Conservation (phyloP, 1,140 invertebrate species). For the Oedothorax gibbosus region DNA sequence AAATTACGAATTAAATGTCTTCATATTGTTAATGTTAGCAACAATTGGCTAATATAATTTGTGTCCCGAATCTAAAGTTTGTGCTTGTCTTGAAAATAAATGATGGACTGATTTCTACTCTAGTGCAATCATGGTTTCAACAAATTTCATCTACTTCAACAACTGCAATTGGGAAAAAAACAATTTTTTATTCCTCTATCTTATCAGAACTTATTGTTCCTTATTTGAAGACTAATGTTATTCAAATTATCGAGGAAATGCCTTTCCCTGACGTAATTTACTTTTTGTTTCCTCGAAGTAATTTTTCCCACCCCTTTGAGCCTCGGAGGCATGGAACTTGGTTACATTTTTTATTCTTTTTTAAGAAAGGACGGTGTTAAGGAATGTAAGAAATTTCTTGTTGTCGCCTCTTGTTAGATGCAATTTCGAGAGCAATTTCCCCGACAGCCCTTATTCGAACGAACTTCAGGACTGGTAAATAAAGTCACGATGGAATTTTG, state of each 20-base stretch:
- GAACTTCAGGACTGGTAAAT: no score
- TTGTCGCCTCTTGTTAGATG: constrained; percentile 34
- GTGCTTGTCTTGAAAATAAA: no score
- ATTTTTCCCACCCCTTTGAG: not conserved
- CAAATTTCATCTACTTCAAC: no score
- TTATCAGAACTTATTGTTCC: not conserved
- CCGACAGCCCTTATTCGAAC: not conserved
- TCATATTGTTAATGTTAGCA: no score
- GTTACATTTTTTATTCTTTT: not conserved
- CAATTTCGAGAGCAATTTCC: constrained; percentile 39
- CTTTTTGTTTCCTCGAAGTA: not conserved
- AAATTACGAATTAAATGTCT: no score
- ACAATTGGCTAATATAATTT: no score
- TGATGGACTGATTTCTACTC: no score
- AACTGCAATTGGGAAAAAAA: not conserved
- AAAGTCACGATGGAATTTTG: not conserved
- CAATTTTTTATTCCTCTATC: not conserved
- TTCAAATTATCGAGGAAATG: constrained; percentile 15
- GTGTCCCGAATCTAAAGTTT: no score
- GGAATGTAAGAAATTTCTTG: constrained; percentile 8
- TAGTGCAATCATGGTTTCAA: no score
- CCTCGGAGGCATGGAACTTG: constrained; percentile 28
- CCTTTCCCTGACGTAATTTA: not conserved
- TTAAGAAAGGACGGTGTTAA: not conserved
- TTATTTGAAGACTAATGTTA: constrained; percentile 32